phyloP scores from a whole-genome alignment of 2,888 invertebrate species.

The Clunio marinus region DNA sequence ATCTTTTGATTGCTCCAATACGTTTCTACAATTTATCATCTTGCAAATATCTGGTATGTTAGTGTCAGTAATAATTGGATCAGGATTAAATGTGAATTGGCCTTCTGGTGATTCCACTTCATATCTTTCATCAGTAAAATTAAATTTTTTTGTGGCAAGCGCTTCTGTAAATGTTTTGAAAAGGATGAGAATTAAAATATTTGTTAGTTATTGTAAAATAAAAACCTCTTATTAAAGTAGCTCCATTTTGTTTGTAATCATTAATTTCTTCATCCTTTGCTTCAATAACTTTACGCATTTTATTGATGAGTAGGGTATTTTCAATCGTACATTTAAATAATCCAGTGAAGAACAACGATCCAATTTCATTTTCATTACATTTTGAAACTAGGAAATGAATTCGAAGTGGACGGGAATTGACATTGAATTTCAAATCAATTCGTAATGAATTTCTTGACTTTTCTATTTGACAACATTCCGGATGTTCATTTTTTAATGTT shows the following conservation, averaged over 20 bases:
- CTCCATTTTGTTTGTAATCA: not conserved
- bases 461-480: not conserved
- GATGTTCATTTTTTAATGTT: not conserved
- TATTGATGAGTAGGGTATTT: not conserved
- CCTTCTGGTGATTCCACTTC: not conserved
- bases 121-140: not conserved
- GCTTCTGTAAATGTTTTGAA: not conserved
- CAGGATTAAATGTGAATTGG: not conserved
- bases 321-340: not conserved
- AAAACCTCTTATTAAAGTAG: not conserved
- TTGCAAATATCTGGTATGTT: not conserved
- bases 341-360: not conserved
- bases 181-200: no score
- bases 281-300: not conserved
- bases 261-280: not conserved
- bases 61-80: not conserved
- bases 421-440: not conserved
- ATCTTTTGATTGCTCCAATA: not conserved
- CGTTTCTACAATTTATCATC: not conserved
- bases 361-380: not conserved
- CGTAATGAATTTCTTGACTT: not conserved
- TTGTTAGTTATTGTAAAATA: no score
- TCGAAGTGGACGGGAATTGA: not conserved
- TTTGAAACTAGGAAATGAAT: not conserved
- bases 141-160: not conserved